Evolutionary conservation across 2,797 vertebrate species (phyloP).

Genomic region (Rhincodon typus): DNA sequence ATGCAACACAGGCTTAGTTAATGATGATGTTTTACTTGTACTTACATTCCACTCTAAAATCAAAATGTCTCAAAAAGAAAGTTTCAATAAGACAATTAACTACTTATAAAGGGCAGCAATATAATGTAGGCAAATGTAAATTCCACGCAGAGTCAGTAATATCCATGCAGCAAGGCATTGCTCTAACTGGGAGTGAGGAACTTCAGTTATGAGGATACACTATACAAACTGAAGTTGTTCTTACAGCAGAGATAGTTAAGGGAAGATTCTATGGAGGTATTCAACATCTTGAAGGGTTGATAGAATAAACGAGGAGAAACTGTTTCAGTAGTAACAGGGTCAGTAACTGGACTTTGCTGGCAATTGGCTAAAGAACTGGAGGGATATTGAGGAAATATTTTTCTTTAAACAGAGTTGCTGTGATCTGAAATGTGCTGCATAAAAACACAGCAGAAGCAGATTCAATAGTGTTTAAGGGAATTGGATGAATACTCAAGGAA

Average conservation of each 20-base stretch:
- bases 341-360: background rate
- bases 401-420: background rate
- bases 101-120: background rate
- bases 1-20: no score
- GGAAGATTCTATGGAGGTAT: background rate
- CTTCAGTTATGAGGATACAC: background rate
- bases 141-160: background rate
- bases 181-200: background rate
- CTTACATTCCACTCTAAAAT: background rate
- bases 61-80: background rate
- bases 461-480: background rate
- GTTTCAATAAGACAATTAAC: background rate
- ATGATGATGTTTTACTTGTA: background rate
- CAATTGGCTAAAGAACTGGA: background rate
- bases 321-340: background rate
- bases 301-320: background rate
- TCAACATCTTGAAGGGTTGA: background rate
- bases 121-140: background rate
- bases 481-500: background rate
- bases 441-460: background rate
- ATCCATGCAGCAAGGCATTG: background rate
- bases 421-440: background rate
- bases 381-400: background rate
- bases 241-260: background rate
- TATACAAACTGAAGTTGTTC: background rate